These are phyloP conservation scores for Trypoxylon attenuatum DNA, from an alignment of 2,888 invertebrate species.

Conservation along the genomic window DNA sequence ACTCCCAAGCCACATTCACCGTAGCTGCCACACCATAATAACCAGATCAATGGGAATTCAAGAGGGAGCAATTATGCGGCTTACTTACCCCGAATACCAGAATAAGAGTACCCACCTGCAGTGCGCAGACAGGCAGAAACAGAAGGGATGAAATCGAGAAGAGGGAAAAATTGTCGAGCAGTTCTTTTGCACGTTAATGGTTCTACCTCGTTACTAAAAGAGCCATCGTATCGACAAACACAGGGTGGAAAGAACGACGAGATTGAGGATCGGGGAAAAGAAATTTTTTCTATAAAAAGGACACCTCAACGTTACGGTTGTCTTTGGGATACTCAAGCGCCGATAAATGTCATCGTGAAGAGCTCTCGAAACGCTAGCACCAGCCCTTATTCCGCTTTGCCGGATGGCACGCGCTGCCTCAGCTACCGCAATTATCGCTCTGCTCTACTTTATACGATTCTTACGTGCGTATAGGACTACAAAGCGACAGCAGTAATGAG, in stretches of 20 bases:
- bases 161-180: conserved; percentile 12
- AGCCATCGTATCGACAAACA: conserved; percentile 33
- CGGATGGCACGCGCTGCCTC: neutral
- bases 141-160: conserved; percentile 1
- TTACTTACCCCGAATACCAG: too few relatives aligned
- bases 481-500: too few relatives aligned
- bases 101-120: neutral
- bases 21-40: too few relatives aligned
- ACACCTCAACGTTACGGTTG: conserved; percentile 40
- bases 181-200: conserved; percentile 44
- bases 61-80: too few relatives aligned
- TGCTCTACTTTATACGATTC: too few relatives aligned
- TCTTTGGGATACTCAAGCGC: conserved; percentile 32
- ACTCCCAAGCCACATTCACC: too few relatives aligned
- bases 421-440: neutral
- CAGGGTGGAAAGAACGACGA: too few relatives aligned
- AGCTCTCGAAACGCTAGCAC: conserved; percentile 19
- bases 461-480: too few relatives aligned
- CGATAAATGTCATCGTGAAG: conserved; percentile 37
- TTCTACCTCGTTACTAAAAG: conserved; percentile 46
- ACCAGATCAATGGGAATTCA: too few relatives aligned
- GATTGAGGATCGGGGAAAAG: conserved; percentile 8
- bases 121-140: conserved; percentile 5
- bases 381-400: neutral
- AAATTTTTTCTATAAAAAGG: conserved; percentile 28